These are phyloP conservation scores for Alaudala cheleensis DNA, from an alignment of 2,113 vertebrate genomes.

Conservation along the genomic window DNA sequence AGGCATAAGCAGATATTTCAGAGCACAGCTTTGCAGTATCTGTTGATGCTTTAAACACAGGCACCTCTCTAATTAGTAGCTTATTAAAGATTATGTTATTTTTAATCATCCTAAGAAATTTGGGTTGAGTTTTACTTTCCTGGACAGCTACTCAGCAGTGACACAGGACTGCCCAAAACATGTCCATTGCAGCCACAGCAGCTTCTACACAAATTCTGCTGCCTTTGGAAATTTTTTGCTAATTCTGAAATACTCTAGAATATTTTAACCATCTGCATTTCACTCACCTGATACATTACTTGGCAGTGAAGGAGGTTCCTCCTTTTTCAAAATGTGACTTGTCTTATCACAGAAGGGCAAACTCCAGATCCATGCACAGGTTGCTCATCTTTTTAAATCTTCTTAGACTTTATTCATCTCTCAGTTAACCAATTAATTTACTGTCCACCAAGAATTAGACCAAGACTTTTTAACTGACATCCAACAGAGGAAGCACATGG, in stretches of 20 bases:
- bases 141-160: background rate
- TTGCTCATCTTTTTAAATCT: background rate
- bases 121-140: background rate
- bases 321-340: background rate
- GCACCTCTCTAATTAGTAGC: background rate
- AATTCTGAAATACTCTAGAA: background rate
- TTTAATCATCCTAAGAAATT: background rate
- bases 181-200: background rate
- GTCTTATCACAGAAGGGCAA: background rate
- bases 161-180: background rate
- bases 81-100: background rate
- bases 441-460: background rate
- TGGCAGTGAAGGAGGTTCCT: background rate
- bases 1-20: background rate
- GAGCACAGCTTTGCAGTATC: background rate
- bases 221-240: background rate
- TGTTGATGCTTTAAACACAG: background rate
- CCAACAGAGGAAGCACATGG: background rate
- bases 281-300: background rate
- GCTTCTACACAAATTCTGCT: background rate
- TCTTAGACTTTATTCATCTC: background rate
- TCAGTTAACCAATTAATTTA: background rate
- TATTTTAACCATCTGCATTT: background rate
- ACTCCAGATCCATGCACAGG: background rate
- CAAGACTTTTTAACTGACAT: background rate